Evolutionary conservation across 2,797 vertebrate species (phyloP), one percentile per base, ranked within the genome.

Genomic region (Lagodon rhomboides): DNA sequence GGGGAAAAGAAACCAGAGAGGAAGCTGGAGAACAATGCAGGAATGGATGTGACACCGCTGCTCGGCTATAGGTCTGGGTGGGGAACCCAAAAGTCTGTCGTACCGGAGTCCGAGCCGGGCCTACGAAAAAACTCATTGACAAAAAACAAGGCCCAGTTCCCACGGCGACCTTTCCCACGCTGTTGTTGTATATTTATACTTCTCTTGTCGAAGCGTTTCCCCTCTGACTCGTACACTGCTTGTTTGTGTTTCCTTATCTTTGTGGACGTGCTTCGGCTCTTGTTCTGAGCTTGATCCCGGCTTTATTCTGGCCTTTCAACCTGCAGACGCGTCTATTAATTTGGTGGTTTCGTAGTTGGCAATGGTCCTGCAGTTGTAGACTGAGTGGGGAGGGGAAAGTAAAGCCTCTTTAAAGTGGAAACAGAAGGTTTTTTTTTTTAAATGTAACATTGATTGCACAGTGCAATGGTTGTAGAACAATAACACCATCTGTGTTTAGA

Each of bases 1-100:
- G 77, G 61, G 76, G 67, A 22, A 73, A 54, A 80, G 75, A 89
- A 89, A 87, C 80, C 64, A 75, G 77, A 75, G 84, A 92, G 95
- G 95, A 95, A 95, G 66, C 91, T 25, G 63, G 64, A 86, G 91
- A 95, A 96, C 95, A 96, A 95, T 95, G 94, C 83, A 85, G 68
- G 70, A 82, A 85, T 91, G 82, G 86, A 89, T 73, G 90, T 91
- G 86, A 89, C 84, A 75, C 72, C 59, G 1, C 82, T 62, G 77
- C 80, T 73, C 13, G 46, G 64, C 67, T 70, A 18, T 51, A 77
- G 82, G 70, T 68, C 68, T 86, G 90, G 90, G 92, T 92, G 92
- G 90, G 90, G 93, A 92, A 87, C 90, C 78, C 65, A 41, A 30
- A 73, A 73, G 68, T 79, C 81, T 75, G 71, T 71, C 68, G 77